phyloP scores from a whole-genome alignment of 2,888 invertebrate genomes.

The Microplitis manilae region DNA sequence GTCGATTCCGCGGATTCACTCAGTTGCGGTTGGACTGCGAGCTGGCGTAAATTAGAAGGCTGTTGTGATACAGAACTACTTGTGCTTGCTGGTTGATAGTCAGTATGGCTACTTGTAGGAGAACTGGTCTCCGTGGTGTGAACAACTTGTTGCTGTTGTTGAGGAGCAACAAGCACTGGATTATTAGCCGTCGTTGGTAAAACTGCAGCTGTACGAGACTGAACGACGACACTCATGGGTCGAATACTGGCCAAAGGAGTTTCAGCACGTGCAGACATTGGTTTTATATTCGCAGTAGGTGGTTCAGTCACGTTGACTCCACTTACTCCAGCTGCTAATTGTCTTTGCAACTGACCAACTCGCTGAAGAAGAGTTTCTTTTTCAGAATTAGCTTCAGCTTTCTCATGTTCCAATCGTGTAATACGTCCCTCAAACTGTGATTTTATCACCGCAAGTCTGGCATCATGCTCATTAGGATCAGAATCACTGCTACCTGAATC shows the following conservation, averaged over 20 bases:
- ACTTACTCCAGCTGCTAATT: slow-evolving; percentile 78
- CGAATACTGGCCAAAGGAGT: slow-evolving; percentile 94
- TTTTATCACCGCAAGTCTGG: slow-evolving; percentile 76
- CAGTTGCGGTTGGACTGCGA: slow-evolving; percentile 78
- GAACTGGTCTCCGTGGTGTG: slow-evolving; percentile 75
- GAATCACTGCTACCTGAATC: slow-evolving; percentile 61
- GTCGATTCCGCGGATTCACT: slow-evolving; percentile 73
- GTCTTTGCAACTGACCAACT: slow-evolving; percentile 80
- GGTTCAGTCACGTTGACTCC: slow-evolving; percentile 76
- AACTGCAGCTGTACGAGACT: slow-evolving; percentile 82
- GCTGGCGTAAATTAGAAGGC: slow-evolving; percentile 76
- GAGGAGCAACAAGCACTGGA: slow-evolving; percentile 66
- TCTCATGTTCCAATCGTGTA: slow-evolving; percentile 82
- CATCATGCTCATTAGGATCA: slow-evolving; percentile 65
- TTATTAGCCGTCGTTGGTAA: slow-evolving; percentile 81
- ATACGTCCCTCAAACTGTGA: slow-evolving; percentile 81
- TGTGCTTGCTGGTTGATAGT: slow-evolving; percentile 90
- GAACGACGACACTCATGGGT: slow-evolving; percentile 84
- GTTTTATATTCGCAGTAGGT: slow-evolving; percentile 93
- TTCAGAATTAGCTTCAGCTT: slow-evolving; percentile 77
- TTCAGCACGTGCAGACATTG: slow-evolving; percentile 89
- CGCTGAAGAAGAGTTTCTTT: slow-evolving; percentile 82
- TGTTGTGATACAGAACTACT: slow-evolving; percentile 75
- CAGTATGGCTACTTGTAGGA: slow-evolving; percentile 84
- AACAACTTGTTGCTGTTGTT: slow-evolving; percentile 74